Evolutionary conservation across 2,888 invertebrate species (phyloP).

Genomic region (Chrysopilus asiliformis): DNA sequence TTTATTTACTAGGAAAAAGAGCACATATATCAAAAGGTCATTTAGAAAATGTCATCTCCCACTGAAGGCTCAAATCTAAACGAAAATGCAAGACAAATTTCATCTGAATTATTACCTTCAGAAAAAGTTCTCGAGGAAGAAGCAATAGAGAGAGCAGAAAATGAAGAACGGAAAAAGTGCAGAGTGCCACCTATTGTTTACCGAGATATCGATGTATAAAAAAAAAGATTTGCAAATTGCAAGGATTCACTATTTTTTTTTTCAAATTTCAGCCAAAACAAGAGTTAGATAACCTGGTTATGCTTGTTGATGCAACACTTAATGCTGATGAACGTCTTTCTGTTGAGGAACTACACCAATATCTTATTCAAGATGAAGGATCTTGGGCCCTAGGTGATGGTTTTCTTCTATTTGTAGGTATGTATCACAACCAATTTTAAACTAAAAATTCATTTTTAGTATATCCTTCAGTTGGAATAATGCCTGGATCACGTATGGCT

Average conservation of each 20-base stretch:
- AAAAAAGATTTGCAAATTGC: conserved; percentile 1
- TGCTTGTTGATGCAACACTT: conserved; percentile 55
- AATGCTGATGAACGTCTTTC: conserved; percentile 57
- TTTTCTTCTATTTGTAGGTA: conserved; percentile 63
- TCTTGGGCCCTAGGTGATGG: conserved; percentile 87
- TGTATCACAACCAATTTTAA: too few species aligned
- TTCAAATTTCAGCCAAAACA: conserved; percentile 42
- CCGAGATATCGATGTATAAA: conserved; percentile 57
- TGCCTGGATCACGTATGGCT: too few species aligned
- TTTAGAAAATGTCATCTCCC: too few species aligned
- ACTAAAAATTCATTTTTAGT: too few species aligned
- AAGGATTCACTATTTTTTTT: conserved; percentile 1
- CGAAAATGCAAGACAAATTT: too few species aligned
- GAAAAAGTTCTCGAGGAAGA: conserved; percentile 43
- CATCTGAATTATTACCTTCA: conserved; percentile 36
- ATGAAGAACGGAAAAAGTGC: conserved; percentile 55
- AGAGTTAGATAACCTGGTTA: conserved; percentile 60
- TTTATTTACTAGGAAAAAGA: too few species aligned
- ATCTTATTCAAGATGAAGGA: conserved; percentile 77
- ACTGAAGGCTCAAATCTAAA: too few species aligned
- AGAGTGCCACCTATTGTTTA: conserved; percentile 71
- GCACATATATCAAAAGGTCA: too few species aligned
- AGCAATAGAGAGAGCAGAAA: conserved; percentile 49
- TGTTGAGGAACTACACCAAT: conserved; percentile 73
- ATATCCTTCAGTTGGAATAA: too few species aligned